A percentile compares a stretch with the other conserved stretches of the same genome.
These are phyloP conservation scores for Chloropsis hardwickii DNA, from an alignment of 2,113 vertebrate species.

Conservation along the genomic window DNA sequence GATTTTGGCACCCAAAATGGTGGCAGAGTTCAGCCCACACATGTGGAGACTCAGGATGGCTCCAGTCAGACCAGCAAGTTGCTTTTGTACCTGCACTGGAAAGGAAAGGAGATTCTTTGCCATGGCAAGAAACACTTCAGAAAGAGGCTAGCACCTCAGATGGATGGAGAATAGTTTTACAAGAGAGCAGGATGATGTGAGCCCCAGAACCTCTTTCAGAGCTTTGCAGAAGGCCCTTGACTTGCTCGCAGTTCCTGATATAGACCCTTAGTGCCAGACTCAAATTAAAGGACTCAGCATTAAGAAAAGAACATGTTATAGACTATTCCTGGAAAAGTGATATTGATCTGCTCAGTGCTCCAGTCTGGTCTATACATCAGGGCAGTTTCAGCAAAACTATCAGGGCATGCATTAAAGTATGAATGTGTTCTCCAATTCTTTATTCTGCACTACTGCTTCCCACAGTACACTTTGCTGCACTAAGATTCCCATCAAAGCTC, in stretches of 20 bases:
- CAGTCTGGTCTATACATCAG: fast-evolving
- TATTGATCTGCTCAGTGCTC: background rate
- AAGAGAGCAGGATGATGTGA: background rate
- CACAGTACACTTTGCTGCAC: background rate
- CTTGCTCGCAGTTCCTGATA: background rate
- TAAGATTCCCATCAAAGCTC: background rate
- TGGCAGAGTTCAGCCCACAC: background rate
- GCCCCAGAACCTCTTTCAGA: background rate
- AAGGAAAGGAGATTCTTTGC: background rate
- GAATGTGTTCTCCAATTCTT: background rate
- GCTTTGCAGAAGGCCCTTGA: background rate
- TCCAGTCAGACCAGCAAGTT: background rate
- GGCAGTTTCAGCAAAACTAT: background rate
- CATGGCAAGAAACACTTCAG: background rate
- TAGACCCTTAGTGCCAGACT: background rate
- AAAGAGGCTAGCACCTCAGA: background rate
- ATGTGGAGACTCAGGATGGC: background rate
- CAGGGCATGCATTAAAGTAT: background rate
- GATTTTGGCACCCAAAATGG: background rate
- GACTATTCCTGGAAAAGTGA: background rate
- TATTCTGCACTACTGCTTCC: background rate
- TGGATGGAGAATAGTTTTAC: background rate
- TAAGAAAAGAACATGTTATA: background rate
- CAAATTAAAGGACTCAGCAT: background rate
- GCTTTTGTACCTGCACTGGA: background rate